phyloP scores from a whole-genome alignment of 2,888 invertebrate species.

The Parelbella ahira region DNA sequence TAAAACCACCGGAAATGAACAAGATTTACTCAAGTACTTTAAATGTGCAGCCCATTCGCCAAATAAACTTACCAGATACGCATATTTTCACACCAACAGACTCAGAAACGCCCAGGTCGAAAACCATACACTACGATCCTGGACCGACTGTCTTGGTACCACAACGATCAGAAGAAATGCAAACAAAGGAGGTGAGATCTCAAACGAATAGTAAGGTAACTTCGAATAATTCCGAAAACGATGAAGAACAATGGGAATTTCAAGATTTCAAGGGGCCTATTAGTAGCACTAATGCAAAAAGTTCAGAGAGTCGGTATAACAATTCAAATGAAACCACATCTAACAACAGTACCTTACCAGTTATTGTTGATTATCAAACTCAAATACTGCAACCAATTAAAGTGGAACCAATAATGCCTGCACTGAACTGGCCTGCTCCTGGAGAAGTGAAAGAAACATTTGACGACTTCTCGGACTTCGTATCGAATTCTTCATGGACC shows the following conservation, averaged over 20 bases:
- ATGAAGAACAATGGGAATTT: conserved; percentile 67
- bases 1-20: conserved; percentile 48
- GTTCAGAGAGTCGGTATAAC: no score
- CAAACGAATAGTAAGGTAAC: conserved; percentile 21
- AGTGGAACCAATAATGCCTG: conserved; percentile 61
- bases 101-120: conserved; percentile 74
- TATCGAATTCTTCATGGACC: conserved; percentile 48
- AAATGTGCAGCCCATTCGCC: conserved; percentile 64
- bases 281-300: conserved; percentile 6
- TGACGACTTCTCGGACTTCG: conserved; percentile 68
- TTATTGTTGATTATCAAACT: conserved; percentile 40
- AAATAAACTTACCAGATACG: conserved; percentile 73
- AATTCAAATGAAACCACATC: no score
- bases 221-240: no score
- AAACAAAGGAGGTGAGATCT: conserved; percentile 30
- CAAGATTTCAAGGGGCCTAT: conserved; percentile 59
- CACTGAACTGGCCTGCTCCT: conserved; percentile 75
- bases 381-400: conserved; percentile 69
- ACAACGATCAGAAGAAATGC: conserved; percentile 37
- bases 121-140: conserved; percentile 70
- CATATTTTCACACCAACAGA: conserved; percentile 77
- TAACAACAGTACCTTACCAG: conserved; percentile 3
- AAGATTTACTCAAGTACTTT: conserved; percentile 64
- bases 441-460: conserved; percentile 71
- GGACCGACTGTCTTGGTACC: conserved; percentile 51